Evolutionary conservation across 2,113 vertebrate species (phyloP), one percentile per base, ranked within the genome.

Genomic region (Periophthalmus modestus): DNA sequence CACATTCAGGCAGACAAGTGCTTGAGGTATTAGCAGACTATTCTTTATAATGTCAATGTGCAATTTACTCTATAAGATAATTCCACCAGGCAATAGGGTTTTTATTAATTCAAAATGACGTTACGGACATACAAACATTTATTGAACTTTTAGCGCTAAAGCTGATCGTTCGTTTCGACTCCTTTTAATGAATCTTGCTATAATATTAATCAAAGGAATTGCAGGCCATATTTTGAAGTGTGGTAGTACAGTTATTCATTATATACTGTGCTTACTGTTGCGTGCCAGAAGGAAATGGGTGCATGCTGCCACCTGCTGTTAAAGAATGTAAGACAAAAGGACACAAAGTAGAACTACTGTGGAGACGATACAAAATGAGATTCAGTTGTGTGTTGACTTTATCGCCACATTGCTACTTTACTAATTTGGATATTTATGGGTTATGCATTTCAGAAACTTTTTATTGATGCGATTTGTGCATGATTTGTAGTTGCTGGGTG

Each of bases 291-390:
- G 18, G 43, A 65, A 39, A 75, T 84, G 86, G 73, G 77, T 54
- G 67, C 46, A 85, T 88, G 74, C 90, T 92, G 89, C 89, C 90
- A 84, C 82, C 91, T 93, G 82, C 83, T 89, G 91, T 1, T 43
- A n/a, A 39, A 13, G 16, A 14, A 5, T 1, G 3, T 28, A 18
- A 6, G 6, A 5, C n/a, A 55, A n/a, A 55, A 15, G 52, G 21
- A 55, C 3, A 55, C 19, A 55, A 7, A n/a, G 3, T n/a, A 55
- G 2, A 43, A 43, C 39, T 10, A 43, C 39, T 10, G 2, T 43
- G 39, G 2, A 43, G 39, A 43, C 11, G 11, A 43, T 43, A 43
- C 10, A 43, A 43, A 43, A 43, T 10, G 7, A 9, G 6, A 43
- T 43, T 43, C 7, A 10, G 39, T 7, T 43, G 10, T 43, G 9